Base-by-base conservation (phyloP, 2,888 invertebrate species). In the Heliconius erato region DNA sequence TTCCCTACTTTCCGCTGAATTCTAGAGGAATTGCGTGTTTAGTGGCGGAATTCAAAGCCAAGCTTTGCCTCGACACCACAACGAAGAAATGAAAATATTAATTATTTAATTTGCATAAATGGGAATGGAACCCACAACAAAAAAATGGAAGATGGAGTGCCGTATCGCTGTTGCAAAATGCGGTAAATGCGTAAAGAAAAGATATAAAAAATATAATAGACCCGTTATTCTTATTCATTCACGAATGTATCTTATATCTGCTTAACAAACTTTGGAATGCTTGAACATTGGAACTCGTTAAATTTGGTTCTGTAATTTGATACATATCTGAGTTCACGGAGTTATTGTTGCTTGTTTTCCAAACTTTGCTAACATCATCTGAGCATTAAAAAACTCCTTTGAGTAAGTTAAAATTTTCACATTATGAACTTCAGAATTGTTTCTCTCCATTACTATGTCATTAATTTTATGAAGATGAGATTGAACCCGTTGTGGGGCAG, bases 341-440 rank as follows among this genome's bases (percentile, higher is more conserved):
- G 59, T 82, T 74, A 77, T 76, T 83, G 49, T 79, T 65, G 68
- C 68, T 79, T 81, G 81, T 77, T 83, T 69, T 44, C 3, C 12
- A 32, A 83, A 83, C 79, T 81, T 83, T 63, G 16, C 9, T 7
- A 59, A 78, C 49, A 49, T 71, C 67, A 78, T 80, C 23, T 32
- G 78, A 67, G 67, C 59, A 71, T 80, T 44, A 71, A 71, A 44
- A 72, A 69, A 77, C 19, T 44, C 63, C 32, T 71, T 69, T 69
- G 19, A 77, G 3, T 65, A 71, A 71, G 69, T 81, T 65, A n/a
- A 23, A 77, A 81, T 63, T 72, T 65, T 14, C 28, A 65, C 23
- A 32, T 77, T 63, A 76, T 63, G 69, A 77, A 69, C 23, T 63
- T 76, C 9, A 76, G 28, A 40, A 28, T 74, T 74, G n/a, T 80